Evolutionary conservation across 2,888 invertebrate genomes (phyloP), one percentile per base, ranked within the genome.

Genomic region (Cheilosia scutellata): DNA sequence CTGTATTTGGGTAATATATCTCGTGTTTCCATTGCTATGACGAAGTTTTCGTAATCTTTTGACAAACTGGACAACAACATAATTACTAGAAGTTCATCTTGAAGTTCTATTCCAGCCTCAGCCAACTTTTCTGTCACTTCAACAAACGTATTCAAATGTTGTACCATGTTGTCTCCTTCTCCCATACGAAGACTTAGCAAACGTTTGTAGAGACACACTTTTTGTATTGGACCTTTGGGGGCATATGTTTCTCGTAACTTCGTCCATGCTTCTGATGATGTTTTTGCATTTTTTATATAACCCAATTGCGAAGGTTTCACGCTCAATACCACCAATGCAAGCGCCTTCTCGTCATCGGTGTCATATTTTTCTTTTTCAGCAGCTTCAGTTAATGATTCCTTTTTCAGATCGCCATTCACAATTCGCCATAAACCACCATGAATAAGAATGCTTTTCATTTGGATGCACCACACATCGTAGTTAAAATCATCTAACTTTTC

Each of bases 11-110:
- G 77, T 31, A 76, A 63, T n/a, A 40, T 25, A 20, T 72, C 76
- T 25, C 77, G 77, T 27, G 80, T 74, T 70, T 77, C 77, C 57
- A 80, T 87, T 58, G 77, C 77, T 11, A 76, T 72, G 7, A 77
- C 68, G 47, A 82, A 82, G 37, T 77, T 72, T 37, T 77, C 63
- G n/a, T 37, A 57, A n/a, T 63, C 57, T 49, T 58, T 78, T 16
- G 71, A 57, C n/a, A 78, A 49, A 49, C 78, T 77, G 57, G 78
- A 78, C n/a, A 71, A 16, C 20, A 78, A 47, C 47, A 71, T 78
- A 11, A 71, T 63, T 25, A 49, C 49, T 2, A 62, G 44, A 16
- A 77, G 27, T 6, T 77, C 70, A 55, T 70, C 78, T 29, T 70
- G 55, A 37, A 70, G 3, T 29, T 72, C 62, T 13, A 72, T 72